These are phyloP conservation scores for Schizopygopsis pylzovi DNA, from an alignment of 2,797 vertebrate genomes.

Conservation along the genomic window DNA sequence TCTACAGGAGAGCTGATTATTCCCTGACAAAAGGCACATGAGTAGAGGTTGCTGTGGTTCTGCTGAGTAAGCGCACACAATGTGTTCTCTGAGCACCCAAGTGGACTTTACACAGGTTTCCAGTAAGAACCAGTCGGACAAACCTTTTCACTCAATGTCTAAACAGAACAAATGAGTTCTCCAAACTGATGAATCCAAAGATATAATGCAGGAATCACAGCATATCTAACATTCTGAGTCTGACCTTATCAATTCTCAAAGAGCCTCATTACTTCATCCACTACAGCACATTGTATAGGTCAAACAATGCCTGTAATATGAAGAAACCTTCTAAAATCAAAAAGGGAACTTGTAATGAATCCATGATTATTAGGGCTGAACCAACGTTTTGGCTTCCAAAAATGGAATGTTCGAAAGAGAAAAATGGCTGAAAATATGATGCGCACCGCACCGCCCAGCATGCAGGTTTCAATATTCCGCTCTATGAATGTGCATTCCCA, in stretches of 20 bases:
- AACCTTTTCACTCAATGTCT: constrained; percentile 1
- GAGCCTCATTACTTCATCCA: neutral
- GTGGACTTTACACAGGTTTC: constrained; percentile 37
- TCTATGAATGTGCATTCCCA: neutral
- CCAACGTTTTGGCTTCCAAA: neutral
- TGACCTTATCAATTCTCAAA: constrained; percentile 23
- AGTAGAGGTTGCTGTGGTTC: neutral
- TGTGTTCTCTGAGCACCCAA: constrained; percentile 22
- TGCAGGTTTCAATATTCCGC: neutral
- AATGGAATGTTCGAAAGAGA: neutral
- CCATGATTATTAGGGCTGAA: neutral
- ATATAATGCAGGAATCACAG: constrained; percentile 8
- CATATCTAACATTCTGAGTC: neutral
- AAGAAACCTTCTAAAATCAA: neutral
- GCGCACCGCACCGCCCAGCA: neutral
- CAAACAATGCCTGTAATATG: neutral
- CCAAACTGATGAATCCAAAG: neutral
- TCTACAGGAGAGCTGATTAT: constrained; percentile 29
- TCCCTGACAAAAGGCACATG: constrained; percentile 33
- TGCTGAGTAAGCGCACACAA: constrained; percentile 41
- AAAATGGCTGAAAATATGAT: neutral
- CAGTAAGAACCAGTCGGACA: constrained; percentile 28
- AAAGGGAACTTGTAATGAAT: neutral
- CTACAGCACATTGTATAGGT: neutral
- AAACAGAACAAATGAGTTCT: constrained; percentile 23